A percentile compares a stretch with the other conserved stretches of the same genome.
These are phyloP conservation scores for Paramisgurnus dabryanus DNA, from an alignment of 2,113 vertebrate genomes.

Conservation along the genomic window DNA sequence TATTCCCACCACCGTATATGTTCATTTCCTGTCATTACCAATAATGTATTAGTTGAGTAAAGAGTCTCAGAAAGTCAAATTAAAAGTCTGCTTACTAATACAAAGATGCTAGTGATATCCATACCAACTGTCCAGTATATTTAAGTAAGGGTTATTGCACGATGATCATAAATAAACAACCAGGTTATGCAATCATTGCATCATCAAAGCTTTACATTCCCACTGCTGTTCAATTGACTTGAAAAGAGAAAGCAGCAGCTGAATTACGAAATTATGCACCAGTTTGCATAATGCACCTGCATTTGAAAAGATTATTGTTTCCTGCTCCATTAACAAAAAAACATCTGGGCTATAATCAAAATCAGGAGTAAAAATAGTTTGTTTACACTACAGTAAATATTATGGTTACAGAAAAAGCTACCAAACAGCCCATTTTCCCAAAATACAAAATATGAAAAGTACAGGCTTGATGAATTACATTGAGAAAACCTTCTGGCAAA, in stretches of 20 bases:
- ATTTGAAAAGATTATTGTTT: background rate
- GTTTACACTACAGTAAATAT: no score
- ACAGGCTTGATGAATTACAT: background rate
- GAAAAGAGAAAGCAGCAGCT: background rate
- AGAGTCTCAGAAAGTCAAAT: background rate
- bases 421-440: background rate
- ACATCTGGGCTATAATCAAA: background rate
- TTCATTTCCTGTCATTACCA: conserved; percentile 4
- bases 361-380: background rate
- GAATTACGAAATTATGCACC: conserved; percentile 5
- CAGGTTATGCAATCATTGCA: conserved; percentile 22
- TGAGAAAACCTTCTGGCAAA: background rate
- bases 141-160: conserved; percentile 33
- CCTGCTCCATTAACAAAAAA: background rate
- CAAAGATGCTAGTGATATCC: background rate
- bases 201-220: conserved; percentile 27
- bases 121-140: conserved; percentile 14
- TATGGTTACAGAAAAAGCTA: background rate
- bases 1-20: conserved; percentile 3
- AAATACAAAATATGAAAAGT: background rate
- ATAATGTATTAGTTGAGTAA: background rate
- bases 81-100: background rate
- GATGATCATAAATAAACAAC: conserved; percentile 30
- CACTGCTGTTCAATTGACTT: conserved; percentile 23
- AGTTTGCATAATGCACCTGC: conserved; percentile 13